Evolutionary conservation across 1,140 invertebrate genomes (phyloP).

Genomic region (Sitobion miscanthi): DNA sequence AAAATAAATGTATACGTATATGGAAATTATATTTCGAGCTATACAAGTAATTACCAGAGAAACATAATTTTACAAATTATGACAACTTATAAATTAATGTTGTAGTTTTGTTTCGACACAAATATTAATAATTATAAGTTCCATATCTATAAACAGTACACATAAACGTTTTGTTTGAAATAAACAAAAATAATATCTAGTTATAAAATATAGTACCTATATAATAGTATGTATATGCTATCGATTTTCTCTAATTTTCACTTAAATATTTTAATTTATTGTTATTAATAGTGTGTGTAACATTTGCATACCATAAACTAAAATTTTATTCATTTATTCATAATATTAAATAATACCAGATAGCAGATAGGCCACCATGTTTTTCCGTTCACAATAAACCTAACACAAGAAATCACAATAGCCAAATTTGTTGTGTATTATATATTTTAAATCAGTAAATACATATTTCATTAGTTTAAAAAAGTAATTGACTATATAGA

Average conservation of each 20-base stretch:
- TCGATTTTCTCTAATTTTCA: not conserved
- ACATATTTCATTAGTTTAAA: not conserved
- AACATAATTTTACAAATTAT: not conserved
- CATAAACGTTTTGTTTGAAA: not conserved
- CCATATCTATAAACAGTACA: not conserved
- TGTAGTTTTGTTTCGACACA: not conserved
- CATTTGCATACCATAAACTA: not conserved
- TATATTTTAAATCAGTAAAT: not conserved
- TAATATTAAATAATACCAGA: not conserved
- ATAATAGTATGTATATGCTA: not conserved
- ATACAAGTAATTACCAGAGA: not conserved
- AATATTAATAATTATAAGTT: not conserved
- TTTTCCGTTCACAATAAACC: no score
- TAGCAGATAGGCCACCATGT: no score
- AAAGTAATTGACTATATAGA: not conserved
- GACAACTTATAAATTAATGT: not conserved
- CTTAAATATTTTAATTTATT: not conserved
- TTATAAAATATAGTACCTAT: not conserved
- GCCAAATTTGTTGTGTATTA: not conserved
- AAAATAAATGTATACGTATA: not conserved
- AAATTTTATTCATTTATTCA: not conserved
- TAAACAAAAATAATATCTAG: not conserved
- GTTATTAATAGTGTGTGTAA: not conserved
- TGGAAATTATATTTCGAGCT: not conserved
- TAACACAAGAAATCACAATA: no score